Evolutionary conservation across 2,113 vertebrate genomes (phyloP).

Genomic region (Apodemus speciosus): DNA sequence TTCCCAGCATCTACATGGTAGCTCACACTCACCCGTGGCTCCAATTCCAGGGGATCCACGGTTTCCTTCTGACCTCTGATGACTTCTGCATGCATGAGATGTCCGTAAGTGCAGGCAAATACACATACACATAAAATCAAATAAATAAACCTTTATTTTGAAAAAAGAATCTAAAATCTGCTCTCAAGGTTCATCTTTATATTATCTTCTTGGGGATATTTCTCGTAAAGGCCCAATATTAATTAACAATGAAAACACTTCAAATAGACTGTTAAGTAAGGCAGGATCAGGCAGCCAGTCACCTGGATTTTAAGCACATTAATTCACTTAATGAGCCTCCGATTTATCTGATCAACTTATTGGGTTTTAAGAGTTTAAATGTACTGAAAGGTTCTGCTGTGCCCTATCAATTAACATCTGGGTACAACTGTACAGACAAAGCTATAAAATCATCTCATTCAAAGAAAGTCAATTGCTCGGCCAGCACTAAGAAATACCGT

Average conservation of each 20-base stretch:
- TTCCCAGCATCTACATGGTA: not conserved
- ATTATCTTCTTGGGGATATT: conserved; percentile 51
- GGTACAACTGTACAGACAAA: conserved; percentile 57
- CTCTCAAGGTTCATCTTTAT: conserved; percentile 34
- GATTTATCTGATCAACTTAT: conserved; percentile 74
- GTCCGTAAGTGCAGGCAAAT: not conserved
- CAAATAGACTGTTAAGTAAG: conserved; percentile 78
- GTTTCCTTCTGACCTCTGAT: not conserved
- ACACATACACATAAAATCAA: not conserved
- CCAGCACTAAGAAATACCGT: not conserved
- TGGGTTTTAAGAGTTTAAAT: conserved; percentile 71
- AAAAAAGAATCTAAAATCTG: conserved; percentile 12
- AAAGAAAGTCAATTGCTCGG: conserved; percentile 16
- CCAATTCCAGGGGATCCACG: not conserved
- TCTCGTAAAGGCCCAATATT: conserved; percentile 66
- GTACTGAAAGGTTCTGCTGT: conserved; percentile 74
- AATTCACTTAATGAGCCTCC: conserved; percentile 81
- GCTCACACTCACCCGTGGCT: not conserved
- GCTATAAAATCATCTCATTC: conserved; percentile 54
- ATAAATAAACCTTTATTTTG: not conserved
- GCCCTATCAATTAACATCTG: conserved; percentile 80
- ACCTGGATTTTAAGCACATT: conserved; percentile 79
- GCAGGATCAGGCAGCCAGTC: conserved; percentile 71
- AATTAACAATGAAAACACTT: conserved; percentile 81
- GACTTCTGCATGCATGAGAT: not conserved